Evolutionary conservation across 2,113 vertebrate species (phyloP).

Genomic region (Crotalus tigris): DNA sequence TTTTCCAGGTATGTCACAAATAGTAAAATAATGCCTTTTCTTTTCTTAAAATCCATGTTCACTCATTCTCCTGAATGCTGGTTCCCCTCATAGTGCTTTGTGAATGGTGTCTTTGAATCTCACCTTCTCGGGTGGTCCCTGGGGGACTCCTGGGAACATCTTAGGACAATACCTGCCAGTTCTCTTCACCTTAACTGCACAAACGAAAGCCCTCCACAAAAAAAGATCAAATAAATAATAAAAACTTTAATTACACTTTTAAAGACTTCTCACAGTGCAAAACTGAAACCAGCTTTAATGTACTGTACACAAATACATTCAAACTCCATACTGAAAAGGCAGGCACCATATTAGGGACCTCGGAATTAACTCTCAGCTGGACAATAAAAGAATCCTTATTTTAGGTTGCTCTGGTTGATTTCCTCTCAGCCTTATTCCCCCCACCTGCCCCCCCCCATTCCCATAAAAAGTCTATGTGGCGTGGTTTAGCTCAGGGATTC

Average conservation of each 20-base stretch:
- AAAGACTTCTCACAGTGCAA: slow-evolving; percentile 51
- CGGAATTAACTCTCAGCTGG: not conserved
- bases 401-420: not conserved
- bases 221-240: slow-evolving; percentile 35
- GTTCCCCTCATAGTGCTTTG: not conserved
- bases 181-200: not conserved
- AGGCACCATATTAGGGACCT: not conserved
- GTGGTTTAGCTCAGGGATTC: not conserved
- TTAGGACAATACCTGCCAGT: not conserved
- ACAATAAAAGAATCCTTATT: not conserved
- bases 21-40: not conserved
- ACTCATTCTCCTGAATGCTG: not conserved
- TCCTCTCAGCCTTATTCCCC: too few relatives aligned
- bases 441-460: not conserved
- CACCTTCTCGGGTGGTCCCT: not conserved
- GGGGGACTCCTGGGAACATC: not conserved
- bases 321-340: slow-evolving; percentile 15
- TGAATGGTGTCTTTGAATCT: not conserved
- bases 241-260: slow-evolving; percentile 60
- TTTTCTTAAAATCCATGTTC: not conserved
- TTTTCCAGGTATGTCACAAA: not conserved
- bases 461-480: not conserved
- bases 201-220: not conserved
- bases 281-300: slow-evolving; percentile 35
- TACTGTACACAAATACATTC: slow-evolving; percentile 40